Evolutionary conservation across 2,888 invertebrate species (phyloP).

Genomic region (Chrysolina americana): DNA sequence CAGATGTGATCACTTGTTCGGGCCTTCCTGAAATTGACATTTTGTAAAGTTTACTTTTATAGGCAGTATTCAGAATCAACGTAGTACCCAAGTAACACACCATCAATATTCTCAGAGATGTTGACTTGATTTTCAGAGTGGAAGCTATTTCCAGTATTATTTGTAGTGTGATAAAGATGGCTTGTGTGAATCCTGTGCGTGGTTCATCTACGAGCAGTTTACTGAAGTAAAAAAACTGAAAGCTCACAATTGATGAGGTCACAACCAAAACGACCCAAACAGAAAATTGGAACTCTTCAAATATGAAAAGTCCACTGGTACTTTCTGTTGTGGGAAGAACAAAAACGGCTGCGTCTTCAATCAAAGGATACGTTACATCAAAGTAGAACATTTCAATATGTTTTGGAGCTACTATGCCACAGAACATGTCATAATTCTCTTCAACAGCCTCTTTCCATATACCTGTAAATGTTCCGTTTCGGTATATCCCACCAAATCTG

Average conservation of each 20-base stretch:
- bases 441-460: background rate
- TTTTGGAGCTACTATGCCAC: slow-evolving; percentile 1
- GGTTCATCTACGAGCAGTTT: background rate
- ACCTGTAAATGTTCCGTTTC: background rate
- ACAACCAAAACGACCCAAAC: slow-evolving; percentile 4
- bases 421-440: slow-evolving; percentile 17
- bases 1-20: slow-evolving; percentile 9
- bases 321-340: background rate
- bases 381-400: slow-evolving; percentile 1
- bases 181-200: background rate
- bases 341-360: background rate
- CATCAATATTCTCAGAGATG: background rate
- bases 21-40: background rate
- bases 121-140: background rate
- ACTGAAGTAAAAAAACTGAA: background rate
- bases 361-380: slow-evolving; percentile 9
- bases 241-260: background rate
- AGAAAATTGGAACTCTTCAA: background rate
- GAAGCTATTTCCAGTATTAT: background rate
- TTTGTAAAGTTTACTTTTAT: slow-evolving; percentile 11
- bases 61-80: slow-evolving; percentile 4
- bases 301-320: background rate
- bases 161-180: background rate
- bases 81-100: background rate
- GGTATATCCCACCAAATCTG: background rate